Conservation (phyloP, 2,113 vertebrate species). For the Stegastes partitus region DNA sequence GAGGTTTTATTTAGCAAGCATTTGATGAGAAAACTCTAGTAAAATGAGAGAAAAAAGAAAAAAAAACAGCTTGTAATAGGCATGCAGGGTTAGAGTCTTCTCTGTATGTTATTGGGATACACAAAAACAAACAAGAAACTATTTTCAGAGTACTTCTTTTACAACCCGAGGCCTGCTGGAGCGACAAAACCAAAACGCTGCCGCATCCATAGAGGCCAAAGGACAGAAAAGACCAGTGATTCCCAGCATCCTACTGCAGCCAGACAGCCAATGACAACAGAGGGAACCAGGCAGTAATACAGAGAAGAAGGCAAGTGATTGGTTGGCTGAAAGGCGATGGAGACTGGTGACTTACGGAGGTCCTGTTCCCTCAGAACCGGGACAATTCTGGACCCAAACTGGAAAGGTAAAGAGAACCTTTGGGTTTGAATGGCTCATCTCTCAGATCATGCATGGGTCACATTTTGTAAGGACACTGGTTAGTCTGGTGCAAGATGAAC, state of each 20-base stretch:
- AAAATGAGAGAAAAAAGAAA: neutral
- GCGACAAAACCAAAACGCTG: constrained; percentile 58
- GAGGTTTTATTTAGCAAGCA: constrained; percentile 71
- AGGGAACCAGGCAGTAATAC: constrained; percentile 64
- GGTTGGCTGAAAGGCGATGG: constrained; percentile 76
- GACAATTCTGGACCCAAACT: constrained; percentile 97
- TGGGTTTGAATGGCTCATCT: constrained; percentile 84
- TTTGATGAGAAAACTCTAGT: constrained; percentile 60
- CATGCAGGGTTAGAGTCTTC: constrained; percentile 80
- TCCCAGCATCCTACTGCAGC: constrained; percentile 74
- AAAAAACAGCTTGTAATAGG: constrained; percentile 41
- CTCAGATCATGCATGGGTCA: constrained; percentile 78
- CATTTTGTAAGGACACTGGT: constrained; percentile 75
- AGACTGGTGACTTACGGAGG: constrained; percentile 92
- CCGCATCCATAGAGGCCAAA: constrained; percentile 67
- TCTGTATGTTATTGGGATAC: constrained; percentile 50
- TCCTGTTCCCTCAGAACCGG: constrained; percentile 93
- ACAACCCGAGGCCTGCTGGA: constrained; percentile 74
- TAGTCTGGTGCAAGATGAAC: constrained; percentile 77
- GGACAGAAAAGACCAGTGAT: constrained; percentile 72
- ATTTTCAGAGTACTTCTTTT: constrained; percentile 46
- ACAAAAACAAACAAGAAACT: constrained; percentile 29
- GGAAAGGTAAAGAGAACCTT: constrained; percentile 95
- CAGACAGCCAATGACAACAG: constrained; percentile 81
- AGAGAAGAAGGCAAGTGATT: constrained; percentile 64